Conservation (phyloP, 2,888 invertebrate genomes). For the Acleris literana region DNA sequence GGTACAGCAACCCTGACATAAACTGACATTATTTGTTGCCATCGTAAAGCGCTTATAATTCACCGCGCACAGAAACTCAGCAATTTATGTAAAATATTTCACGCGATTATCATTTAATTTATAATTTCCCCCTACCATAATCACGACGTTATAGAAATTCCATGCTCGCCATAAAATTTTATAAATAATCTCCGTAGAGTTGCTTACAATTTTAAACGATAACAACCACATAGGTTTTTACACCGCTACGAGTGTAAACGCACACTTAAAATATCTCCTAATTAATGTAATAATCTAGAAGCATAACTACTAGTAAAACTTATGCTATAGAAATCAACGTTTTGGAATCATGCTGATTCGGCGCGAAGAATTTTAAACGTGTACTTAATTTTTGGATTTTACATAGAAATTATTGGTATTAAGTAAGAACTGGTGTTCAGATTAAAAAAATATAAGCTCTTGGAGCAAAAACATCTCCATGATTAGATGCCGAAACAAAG, state of each 20-base stretch:
- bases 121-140: conserved; percentile 31
- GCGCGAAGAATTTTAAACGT: no score
- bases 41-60: conserved; percentile 51
- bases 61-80: conserved; percentile 13
- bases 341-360: no score
- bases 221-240: no score
- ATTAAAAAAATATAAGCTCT: not conserved
- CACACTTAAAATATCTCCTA: no score
- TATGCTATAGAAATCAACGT: no score
- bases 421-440: not conserved
- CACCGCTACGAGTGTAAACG: no score
- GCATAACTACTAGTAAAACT: no score
- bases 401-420: no score
- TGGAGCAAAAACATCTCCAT: not conserved
- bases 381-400: no score
- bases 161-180: conserved; percentile 8
- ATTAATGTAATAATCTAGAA: no score
- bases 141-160: conserved; percentile 8
- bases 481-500: not conserved
- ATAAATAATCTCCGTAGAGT: not conserved
- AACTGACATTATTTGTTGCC: conserved; percentile 63
- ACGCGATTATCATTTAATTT: conserved; percentile 54
- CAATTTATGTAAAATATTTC: conserved; percentile 45
- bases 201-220: not conserved
- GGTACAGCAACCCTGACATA: conserved; percentile 56